Evolutionary conservation across 2,888 invertebrate species (phyloP), one percentile per base, ranked within the genome.

Genomic region (Protonemura montana): DNA sequence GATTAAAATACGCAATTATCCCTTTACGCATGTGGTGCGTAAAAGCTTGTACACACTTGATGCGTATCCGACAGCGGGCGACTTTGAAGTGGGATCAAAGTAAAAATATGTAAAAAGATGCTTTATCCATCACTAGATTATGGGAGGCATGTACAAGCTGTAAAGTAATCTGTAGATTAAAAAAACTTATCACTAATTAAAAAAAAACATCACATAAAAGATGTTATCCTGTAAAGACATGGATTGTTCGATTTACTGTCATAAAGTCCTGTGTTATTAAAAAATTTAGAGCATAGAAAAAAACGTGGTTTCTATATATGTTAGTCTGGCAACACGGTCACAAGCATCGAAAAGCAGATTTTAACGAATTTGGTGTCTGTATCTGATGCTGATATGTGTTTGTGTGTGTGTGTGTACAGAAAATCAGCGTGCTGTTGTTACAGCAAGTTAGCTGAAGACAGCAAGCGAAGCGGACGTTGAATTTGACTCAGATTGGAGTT

Each of bases 381-480:
- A 21, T 59, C 7, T 13, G 7, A 21, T 59, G 59, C 21, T 35
- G 10, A 21, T 7, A 21, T 10, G 59, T 59, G 59, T 59, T 10
- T 10, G 59, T 59, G 59, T 59, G 13, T 59, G 13, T 59, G 13
- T 59, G 59, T 7, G 59, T 21, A 21, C 59, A 21, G 21, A 59
- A n/a, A 59, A 59, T 59, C 59, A 59, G 59, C 59, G 59, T 59
- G 59, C 21, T 59, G 59, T 59, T 59, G 59, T 59, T 59, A 35
- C 35, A 6, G 59, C 59, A 21, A 59, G 21, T 59, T 59, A 16
- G 41, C 21, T 59, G 59, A 21, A 2, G 59, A 7, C 1, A 16
- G 59, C 2, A 59, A 59, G 35, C 35, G 10, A 59, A 59, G 59
- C 59, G 21, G 16, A 21, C 59, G 59, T 21, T 21, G 59, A 10